Base-by-base conservation (phyloP, 2,888 invertebrate species). In the Melipona beecheii region DNA sequence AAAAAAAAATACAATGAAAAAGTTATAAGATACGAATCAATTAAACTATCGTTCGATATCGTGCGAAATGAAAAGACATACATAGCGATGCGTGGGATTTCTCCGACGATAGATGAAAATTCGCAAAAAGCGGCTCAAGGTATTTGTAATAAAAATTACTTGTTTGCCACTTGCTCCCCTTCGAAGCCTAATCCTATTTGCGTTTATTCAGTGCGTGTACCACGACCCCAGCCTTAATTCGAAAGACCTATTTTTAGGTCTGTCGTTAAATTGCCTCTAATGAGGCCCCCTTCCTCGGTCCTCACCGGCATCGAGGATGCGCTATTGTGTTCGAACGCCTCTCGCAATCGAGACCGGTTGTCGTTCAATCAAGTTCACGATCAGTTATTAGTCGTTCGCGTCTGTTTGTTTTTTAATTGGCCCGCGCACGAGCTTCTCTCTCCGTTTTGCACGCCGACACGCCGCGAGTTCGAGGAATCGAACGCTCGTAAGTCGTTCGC, bases 201-300 rank as follows among this genome's bases (percentile, higher is more conserved):
- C 80, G 75, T 84, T 84, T 85, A 83, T 87, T 86, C 83, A 65
- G 58, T 62, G 72, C 76, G 78, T 86, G 80, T 82, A 73, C 74
- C 83, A 70, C 81, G 87, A 80, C 88, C 86, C 87, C 86, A 89
- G 87, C 87, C 86, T 90, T 88, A 88, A 89, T 86, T 87, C 75
- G 76, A 81, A 79, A 85, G 83, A 74, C 75, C 87, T 92, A 92
- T 92, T 90, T 92, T 91, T 91, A 91, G 92, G 90, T 84, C 86
- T 83, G 86, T 86, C 70, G 87, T 86, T 92, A 91, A 92, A 92
- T 92, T 92, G 90, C 82, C 86, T 81, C 84, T 91, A 91, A 92
- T 89, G 87, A 90, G 89, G 36, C 58, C 75, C 76, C 31, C 31
- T 3, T 31, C 31, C 31, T 4, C 31, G 31, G 70, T 43, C 36